A percentile compares a stretch with the other conserved stretches of the same genome.
Evolutionary conservation across 1,140 invertebrate species (phyloP).

Genomic region (Cotesia vestalis): DNA sequence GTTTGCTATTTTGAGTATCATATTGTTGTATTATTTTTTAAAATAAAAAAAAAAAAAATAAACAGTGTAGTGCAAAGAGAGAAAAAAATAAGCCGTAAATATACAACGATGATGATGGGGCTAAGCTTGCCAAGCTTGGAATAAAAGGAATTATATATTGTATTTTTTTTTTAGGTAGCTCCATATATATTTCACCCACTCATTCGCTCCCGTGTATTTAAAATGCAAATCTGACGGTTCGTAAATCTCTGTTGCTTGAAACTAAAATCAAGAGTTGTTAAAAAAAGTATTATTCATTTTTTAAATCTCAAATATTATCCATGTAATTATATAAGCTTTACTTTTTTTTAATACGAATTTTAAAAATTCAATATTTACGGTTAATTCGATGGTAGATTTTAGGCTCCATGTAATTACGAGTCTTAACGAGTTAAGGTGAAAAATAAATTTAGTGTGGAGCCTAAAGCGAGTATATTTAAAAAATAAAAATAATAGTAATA

Average conservation of each 20-base stretch:
- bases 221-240: slow-evolving; percentile 58
- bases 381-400: not conserved
- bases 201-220: slow-evolving; percentile 49
- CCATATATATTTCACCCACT: slow-evolving; percentile 47
- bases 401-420: slow-evolving; percentile 11
- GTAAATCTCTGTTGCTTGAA: slow-evolving; percentile 52
- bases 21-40: too few species aligned
- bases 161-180: slow-evolving; percentile 50
- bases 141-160: slow-evolving; percentile 5
- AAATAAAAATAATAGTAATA: too few species aligned
- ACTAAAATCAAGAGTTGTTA: slow-evolving; percentile 45
- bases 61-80: not conserved
- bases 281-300: not conserved
- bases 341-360: not conserved
- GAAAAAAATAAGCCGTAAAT: too few species aligned
- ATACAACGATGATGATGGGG: too few species aligned
- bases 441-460: slow-evolving; percentile 16
- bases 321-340: slow-evolving; percentile 11
- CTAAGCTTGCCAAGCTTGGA: too few species aligned
- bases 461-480: not conserved
- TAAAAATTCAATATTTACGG: slow-evolving; percentile 6
- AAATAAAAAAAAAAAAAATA: not conserved
- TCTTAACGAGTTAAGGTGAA: slow-evolving; percentile 19
- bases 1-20: too few species aligned
- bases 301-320: slow-evolving; percentile 2